Evolutionary conservation across 64 coral and sea anemone genomes (phyloP).

Genomic region (Hydrozoanthus tunicans): DNA sequence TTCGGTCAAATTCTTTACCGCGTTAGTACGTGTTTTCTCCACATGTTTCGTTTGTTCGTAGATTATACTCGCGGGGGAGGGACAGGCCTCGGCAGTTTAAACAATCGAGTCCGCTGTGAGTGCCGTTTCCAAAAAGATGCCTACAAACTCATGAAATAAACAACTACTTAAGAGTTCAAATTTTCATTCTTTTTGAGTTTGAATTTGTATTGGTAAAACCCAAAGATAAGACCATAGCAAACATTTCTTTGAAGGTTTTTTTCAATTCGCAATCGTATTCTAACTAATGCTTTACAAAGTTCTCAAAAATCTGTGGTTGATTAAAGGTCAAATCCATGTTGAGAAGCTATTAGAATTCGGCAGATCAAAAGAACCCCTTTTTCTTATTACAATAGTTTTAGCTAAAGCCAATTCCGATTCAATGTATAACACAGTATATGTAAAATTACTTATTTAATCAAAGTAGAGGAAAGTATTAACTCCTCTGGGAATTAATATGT

Average conservation of each 20-base stretch:
- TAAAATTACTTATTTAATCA: constrained; percentile 5
- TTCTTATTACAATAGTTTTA: constrained; percentile 7
- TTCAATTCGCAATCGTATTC: background rate
- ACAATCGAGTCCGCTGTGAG: background rate
- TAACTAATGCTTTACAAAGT: background rate
- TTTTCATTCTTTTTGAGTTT: too few relatives aligned
- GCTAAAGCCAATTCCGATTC: constrained; percentile 37
- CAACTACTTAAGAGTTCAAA: too few relatives aligned
- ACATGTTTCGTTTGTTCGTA: constrained; percentile 20
- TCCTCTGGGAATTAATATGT: too few relatives aligned
- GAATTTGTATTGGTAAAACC: too few relatives aligned
- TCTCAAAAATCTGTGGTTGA: background rate
- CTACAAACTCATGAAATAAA: background rate
- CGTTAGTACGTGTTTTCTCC: background rate
- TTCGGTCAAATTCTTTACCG: background rate
- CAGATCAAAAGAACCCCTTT: constrained; percentile 5
- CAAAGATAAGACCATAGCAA: too few relatives aligned
- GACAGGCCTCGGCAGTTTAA: background rate
- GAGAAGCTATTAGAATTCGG: constrained; percentile 3
- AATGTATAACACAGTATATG: background rate
- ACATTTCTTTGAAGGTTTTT: too few relatives aligned
- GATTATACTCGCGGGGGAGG: constrained; percentile 16
- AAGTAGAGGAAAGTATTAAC: too few relatives aligned
- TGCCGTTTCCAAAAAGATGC: background rate
- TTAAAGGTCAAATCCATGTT: background rate